Evolutionary conservation across 1,140 invertebrate genomes (phyloP).

Genomic region (Rhizoglyphus robini): DNA sequence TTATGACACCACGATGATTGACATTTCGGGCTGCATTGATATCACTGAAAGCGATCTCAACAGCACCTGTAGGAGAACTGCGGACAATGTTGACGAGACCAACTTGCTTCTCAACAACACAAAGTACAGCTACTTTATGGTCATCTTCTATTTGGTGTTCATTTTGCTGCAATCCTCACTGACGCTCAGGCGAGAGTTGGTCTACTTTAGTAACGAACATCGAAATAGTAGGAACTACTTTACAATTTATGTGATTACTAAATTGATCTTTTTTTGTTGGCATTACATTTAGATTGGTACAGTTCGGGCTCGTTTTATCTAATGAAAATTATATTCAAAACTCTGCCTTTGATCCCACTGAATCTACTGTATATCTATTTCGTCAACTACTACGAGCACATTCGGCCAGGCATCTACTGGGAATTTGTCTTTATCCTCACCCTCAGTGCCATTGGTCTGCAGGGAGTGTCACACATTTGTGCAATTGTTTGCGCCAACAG

Average conservation of each 20-base stretch:
- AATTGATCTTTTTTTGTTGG: too few species aligned
- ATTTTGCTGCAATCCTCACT: background rate
- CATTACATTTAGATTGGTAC: constrained; percentile 14
- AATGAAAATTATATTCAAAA: background rate
- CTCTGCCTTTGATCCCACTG: background rate
- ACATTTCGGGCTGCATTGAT: background rate
- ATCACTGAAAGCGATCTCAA: background rate
- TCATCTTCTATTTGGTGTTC: background rate
- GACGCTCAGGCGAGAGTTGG: background rate
- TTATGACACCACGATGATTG: background rate
- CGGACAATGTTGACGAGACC: background rate
- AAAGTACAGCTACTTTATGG: constrained; percentile 2
- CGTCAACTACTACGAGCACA: background rate
- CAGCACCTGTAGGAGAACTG: background rate
- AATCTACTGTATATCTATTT: background rate
- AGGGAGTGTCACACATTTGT: background rate
- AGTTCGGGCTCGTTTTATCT: background rate
- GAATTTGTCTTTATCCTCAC: background rate
- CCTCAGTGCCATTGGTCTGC: background rate
- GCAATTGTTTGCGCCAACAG: background rate
- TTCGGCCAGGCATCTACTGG: background rate
- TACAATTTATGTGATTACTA: background rate
- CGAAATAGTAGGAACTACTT: constrained; percentile 19
- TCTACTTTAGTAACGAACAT: constrained; percentile 12
- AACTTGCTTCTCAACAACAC: background rate